phyloP scores from a whole-genome alignment of 2,888 invertebrate genomes.

The Cerastis rubricosa region DNA sequence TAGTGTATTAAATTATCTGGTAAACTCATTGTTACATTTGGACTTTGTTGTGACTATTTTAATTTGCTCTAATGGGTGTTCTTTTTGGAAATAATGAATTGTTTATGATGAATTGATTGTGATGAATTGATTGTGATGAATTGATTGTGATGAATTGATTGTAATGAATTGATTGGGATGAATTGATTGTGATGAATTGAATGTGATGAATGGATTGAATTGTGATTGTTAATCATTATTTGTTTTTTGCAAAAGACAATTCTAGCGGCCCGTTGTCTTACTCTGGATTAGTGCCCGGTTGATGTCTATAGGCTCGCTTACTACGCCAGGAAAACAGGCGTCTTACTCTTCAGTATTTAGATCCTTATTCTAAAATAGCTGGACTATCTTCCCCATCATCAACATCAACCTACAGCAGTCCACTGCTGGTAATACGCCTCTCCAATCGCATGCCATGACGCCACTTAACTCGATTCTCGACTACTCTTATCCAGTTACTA shows the following conservation, averaged over 20 bases:
- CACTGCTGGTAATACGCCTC: background rate
- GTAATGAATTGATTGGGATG: no score
- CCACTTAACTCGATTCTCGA: background rate
- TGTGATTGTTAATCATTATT: background rate
- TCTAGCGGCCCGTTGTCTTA: background rate
- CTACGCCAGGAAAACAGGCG: background rate
- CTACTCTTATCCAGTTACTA: background rate
- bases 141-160: no score
- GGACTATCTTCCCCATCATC: background rate
- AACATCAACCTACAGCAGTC: background rate
- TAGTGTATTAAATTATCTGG: conserved; percentile 1
- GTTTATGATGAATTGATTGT: background rate
- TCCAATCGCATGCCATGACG: background rate
- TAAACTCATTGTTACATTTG: background rate
- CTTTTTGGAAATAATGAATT: background rate
- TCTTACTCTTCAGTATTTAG: background rate
- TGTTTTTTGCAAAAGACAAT: background rate
- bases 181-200: no score
- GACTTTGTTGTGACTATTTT: background rate
- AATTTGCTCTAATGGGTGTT: background rate
- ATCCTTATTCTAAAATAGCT: background rate
- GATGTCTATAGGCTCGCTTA: background rate
- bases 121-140: no score
- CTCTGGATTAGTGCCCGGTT: background rate
- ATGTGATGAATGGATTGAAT: background rate